Evolutionary conservation across 2,797 vertebrate species (phyloP).

Genomic region (Mormyrops boulengeri): DNA sequence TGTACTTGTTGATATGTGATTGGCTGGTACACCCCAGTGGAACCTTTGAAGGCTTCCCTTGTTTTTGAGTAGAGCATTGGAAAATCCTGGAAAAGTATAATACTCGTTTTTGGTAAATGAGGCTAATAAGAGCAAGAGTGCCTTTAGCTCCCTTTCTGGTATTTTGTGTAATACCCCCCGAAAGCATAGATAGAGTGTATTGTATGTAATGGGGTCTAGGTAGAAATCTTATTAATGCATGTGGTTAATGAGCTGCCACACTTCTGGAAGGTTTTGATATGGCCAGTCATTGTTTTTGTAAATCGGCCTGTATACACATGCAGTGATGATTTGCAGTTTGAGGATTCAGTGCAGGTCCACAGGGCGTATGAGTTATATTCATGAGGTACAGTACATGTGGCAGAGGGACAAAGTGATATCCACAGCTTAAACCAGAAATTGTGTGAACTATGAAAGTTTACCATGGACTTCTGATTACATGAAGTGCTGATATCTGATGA

Average conservation of each 20-base stretch:
- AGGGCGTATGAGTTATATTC: background rate
- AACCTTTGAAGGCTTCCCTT: background rate
- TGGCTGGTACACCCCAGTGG: background rate
- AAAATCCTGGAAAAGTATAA: background rate
- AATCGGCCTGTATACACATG: background rate
- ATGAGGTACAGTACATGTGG: background rate
- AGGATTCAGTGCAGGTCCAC: background rate
- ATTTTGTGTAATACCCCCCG: background rate
- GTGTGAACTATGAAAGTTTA: background rate
- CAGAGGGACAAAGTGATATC: background rate
- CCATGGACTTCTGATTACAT: background rate
- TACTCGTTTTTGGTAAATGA: background rate
- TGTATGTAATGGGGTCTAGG: background rate
- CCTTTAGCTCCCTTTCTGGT: background rate
- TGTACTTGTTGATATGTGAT: background rate
- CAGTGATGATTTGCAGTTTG: background rate
- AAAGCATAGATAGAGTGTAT: background rate
- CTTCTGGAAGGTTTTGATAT: background rate
- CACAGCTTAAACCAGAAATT: background rate
- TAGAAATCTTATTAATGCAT: background rate
- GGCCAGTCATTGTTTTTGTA: background rate
- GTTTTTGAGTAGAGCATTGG: background rate
- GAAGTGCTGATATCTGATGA: background rate
- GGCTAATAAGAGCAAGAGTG: background rate
- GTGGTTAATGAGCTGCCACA: background rate